Evolutionary conservation across 2,888 invertebrate genomes (phyloP).

Genomic region (Leucoma salicis): DNA sequence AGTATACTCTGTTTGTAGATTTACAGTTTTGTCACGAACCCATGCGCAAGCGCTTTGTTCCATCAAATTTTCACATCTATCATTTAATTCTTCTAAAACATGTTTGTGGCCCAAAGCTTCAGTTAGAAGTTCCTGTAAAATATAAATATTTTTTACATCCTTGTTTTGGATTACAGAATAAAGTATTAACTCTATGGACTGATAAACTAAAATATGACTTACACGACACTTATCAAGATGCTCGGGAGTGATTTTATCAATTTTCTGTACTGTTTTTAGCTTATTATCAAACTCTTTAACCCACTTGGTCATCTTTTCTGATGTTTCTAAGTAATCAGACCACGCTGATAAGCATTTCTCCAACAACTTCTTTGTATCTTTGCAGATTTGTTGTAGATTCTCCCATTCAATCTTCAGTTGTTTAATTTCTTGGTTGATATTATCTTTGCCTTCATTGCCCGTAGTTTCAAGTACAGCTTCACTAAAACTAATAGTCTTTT

Average conservation of each 20-base stretch:
- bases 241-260: conserved; percentile 89
- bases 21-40: conserved; percentile 93
- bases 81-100: conserved; percentile 91
- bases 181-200: too few relatives aligned
- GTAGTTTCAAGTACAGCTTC: conserved; percentile 89
- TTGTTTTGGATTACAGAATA: too few relatives aligned
- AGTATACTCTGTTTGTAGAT: conserved; percentile 91
- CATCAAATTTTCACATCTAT: conserved; percentile 92
- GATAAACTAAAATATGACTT: conserved; percentile 44
- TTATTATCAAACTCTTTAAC: conserved; percentile 86
- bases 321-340: conserved; percentile 89
- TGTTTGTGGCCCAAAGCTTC: conserved; percentile 90
- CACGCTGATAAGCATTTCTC: conserved; percentile 90
- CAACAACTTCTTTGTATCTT: conserved; percentile 88
- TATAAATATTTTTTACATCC: background rate
- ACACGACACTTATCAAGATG: conserved; percentile 89
- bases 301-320: conserved; percentile 88
- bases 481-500: conserved; percentile 88
- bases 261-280: conserved; percentile 84
- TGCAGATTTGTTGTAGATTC: conserved; percentile 87
- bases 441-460: conserved; percentile 91
- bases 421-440: conserved; percentile 90
- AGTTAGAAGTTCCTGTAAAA: conserved; percentile 84
- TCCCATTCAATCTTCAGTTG: conserved; percentile 92
- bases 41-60: conserved; percentile 92